Percentiles rank a stretch among this genome's conserved stretches.
Conservation (phyloP, 92 coral and sea anemone species). For the Montipora capitata region DNA sequence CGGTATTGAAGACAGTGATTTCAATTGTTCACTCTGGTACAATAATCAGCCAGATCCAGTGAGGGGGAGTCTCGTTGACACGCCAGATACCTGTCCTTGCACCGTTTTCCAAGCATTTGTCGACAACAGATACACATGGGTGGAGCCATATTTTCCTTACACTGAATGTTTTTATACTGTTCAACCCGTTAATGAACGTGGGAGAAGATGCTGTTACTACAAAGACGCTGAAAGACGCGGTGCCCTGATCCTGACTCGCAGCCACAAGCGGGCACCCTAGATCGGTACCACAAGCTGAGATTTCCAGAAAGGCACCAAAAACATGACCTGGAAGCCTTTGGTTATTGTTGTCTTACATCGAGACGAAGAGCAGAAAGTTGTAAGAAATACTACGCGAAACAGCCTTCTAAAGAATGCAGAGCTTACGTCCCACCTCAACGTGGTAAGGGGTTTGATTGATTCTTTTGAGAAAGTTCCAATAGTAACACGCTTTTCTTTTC, state of each 20-base stretch:
- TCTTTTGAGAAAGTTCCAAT: no score
- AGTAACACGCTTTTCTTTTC: no score
- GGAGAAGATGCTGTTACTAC: constrained; percentile 49
- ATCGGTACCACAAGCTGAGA: constrained; percentile 14
- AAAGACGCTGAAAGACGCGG: constrained; percentile 6
- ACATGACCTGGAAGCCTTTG: constrained; percentile 33
- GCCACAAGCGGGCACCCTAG: constrained; percentile 32
- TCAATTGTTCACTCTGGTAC: background rate
- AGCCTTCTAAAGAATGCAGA: constrained; percentile 62
- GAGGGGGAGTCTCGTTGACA: no score
- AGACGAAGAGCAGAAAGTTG: constrained; percentile 10
- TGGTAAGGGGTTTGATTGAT: constrained; percentile 39
- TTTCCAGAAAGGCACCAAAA: background rate
- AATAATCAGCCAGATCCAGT: background rate
- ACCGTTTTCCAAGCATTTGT: constrained; percentile 7
- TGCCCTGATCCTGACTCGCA: constrained; percentile 10
- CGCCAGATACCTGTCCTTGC: constrained; percentile 37
- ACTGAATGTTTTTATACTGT: constrained; percentile 32
- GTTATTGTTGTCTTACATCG: constrained; percentile 52
- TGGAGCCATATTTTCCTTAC: constrained; percentile 7
- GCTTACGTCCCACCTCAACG: constrained; percentile 56
- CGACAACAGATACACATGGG: constrained; percentile 40
- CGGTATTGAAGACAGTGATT: constrained; percentile 15
- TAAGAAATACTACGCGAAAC: constrained; percentile 19
- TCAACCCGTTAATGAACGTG: background rate